phyloP scores from a whole-genome alignment of 2,113 vertebrate genomes.

The Arenaria interpres region DNA sequence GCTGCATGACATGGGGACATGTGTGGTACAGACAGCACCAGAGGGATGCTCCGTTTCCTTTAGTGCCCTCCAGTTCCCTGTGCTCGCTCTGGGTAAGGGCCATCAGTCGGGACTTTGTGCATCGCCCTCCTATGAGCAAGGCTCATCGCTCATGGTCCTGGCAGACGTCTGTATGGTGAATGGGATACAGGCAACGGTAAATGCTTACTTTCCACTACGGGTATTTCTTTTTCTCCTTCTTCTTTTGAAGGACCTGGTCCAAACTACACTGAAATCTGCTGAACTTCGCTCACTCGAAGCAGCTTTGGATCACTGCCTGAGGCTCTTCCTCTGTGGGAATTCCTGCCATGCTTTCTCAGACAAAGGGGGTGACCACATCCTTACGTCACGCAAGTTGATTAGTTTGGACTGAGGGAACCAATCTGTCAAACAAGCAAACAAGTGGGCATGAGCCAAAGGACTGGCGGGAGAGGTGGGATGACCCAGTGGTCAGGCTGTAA shows the following conservation, averaged over 20 bases:
- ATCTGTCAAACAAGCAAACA: neutral
- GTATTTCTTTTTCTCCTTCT: neutral
- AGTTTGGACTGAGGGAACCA: neutral
- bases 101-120: neutral
- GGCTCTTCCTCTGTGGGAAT: neutral
- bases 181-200: neutral
- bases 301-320: neutral
- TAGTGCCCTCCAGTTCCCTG: neutral
- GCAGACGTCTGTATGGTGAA: neutral
- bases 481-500: neutral
- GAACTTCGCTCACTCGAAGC: fast-evolving
- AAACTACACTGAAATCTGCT: neutral
- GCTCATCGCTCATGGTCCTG: neutral
- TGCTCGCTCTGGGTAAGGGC: fast-evolving
- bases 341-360: slow-evolving; percentile 5
- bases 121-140: fast-evolving
- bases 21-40: neutral
- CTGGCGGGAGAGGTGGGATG: neutral
- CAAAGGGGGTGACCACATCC: neutral
- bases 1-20: neutral
- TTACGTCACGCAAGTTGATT: neutral
- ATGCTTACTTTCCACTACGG: neutral
- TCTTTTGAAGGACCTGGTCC: neutral
- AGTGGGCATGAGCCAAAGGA: neutral
- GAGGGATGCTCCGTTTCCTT: neutral